Evolutionary conservation across 2,797 vertebrate species (phyloP).

Genomic region (Takifugu ocellatus): DNA sequence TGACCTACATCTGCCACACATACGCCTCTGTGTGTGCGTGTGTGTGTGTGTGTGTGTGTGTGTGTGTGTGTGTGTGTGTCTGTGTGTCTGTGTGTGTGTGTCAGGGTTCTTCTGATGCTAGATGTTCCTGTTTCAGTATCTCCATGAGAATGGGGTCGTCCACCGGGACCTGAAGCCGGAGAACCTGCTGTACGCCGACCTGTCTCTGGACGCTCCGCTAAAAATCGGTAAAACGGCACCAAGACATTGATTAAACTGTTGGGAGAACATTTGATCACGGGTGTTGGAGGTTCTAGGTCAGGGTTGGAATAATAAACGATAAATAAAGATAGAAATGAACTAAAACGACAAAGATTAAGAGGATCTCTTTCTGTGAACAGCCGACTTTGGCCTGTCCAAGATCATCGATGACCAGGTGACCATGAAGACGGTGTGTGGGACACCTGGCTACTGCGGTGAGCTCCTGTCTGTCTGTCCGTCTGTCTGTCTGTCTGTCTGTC

Average conservation of each 20-base stretch:
- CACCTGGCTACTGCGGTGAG: constrained; percentile 88
- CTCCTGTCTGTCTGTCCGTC: too few species aligned
- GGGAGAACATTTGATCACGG: too few species aligned
- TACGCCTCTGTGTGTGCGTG: constrained; percentile 13
- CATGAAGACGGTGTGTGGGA: constrained; percentile 89
- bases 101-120: background rate
- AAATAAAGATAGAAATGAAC: too few species aligned
- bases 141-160: constrained; percentile 82
- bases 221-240: constrained; percentile 79
- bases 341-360: too few species aligned
- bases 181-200: constrained; percentile 81
- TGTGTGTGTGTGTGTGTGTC: constrained; percentile 14
- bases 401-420: constrained; percentile 87
- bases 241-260: background rate
- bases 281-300: background rate
- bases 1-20: background rate
- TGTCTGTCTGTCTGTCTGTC: background rate
- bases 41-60: constrained; percentile 10
- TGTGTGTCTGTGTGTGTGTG: constrained; percentile 14
- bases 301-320: background rate
- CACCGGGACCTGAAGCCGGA: constrained; percentile 85
- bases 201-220: constrained; percentile 78
- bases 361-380: background rate
- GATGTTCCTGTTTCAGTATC: constrained; percentile 67
- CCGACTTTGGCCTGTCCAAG: constrained; percentile 87